Base-by-base conservation (phyloP, 2,113 vertebrate species). In the Galemys pyrenaicus region DNA sequence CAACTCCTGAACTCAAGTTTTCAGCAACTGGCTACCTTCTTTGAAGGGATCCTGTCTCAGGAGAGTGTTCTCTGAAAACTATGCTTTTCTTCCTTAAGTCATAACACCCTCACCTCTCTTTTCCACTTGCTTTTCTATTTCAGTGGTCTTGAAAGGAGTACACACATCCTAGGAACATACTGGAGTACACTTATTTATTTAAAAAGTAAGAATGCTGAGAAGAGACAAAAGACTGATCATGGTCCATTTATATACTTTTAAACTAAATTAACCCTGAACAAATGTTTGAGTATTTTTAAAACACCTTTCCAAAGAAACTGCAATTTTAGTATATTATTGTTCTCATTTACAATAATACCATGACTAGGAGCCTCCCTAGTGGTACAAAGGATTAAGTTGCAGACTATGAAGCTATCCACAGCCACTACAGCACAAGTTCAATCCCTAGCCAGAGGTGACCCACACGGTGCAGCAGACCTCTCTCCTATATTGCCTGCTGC, bases 201-300 rank as follows among this genome's bases (percentile, higher is more conserved):
- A 24, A 64, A 96, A 78, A 85, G 7, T 62, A 54, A 89, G 19
- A 68, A 56, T 22, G 1, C 54, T 56, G 15, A 92, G 39, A 35
- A 79, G 81, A 95, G 39, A 89, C 12, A 35, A 6, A 37, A 94
- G 24, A 79, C 4, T 70, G 65, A 82, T 67, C 60, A 37, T 67
- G 19, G 30, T 79, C 64, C 82, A 77, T 71, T n/a, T 80, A 94
- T 58, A 46, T 49, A 93, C 51, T 89, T 83, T 94, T 93, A 81
- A 68, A 81, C 51, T 89, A 91, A 85, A 91, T 71, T 94, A 96
- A 83, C 7, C 39, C 37, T 91, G 35, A 95, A 80, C 44, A 82
- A 91, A 95, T 79, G 17, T 6, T 44, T 13, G 51, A 12, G 32
- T 67, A 22, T 20, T 49, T 96, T 93, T 30, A 74, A 80, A 95